A percentile compares a stretch with the other conserved stretches of the same genome.
Evolutionary conservation across 2,888 invertebrate genomes (phyloP).

Genomic region (Sclerodermus sp.): DNA sequence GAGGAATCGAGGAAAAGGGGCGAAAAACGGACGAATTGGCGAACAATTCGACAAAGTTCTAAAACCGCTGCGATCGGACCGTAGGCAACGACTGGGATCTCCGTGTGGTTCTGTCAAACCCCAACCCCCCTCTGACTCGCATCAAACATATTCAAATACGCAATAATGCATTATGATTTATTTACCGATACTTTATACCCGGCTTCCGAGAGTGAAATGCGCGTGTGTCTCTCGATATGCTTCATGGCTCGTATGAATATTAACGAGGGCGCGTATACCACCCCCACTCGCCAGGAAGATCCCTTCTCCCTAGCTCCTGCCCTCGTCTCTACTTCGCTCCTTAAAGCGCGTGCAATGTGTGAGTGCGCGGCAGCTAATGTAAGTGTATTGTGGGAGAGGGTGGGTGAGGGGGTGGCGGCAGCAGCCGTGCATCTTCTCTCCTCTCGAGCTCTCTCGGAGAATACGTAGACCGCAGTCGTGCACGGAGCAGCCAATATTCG

Average conservation of each 20-base stretch:
- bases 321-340: conserved; percentile 10
- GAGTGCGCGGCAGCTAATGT: conserved; percentile 31
- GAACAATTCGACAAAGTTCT: no score
- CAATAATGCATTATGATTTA: conserved; percentile 50
- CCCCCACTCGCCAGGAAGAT: conserved; percentile 4
- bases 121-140: conserved; percentile 20
- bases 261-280: conserved; percentile 34
- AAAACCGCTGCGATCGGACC: no score
- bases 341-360: conserved; percentile 22
- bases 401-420: no score
- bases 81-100: no score
- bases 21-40: no score
- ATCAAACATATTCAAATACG: conserved; percentile 50
- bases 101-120: background rate
- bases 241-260: conserved; percentile 49
- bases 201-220: conserved; percentile 21
- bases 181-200: conserved; percentile 47
- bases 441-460: conserved; percentile 11
- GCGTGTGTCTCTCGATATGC: conserved; percentile 25
- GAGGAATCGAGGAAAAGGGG: no score
- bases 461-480: conserved; percentile 19
- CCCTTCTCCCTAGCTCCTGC: conserved; percentile 9
- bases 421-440: conserved; percentile 22
- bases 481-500: conserved; percentile 42
- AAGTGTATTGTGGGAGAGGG: conserved; percentile 43